Evolutionary conservation across 2,888 invertebrate genomes (phyloP).

Genomic region (Megastigmus dorsalis): DNA sequence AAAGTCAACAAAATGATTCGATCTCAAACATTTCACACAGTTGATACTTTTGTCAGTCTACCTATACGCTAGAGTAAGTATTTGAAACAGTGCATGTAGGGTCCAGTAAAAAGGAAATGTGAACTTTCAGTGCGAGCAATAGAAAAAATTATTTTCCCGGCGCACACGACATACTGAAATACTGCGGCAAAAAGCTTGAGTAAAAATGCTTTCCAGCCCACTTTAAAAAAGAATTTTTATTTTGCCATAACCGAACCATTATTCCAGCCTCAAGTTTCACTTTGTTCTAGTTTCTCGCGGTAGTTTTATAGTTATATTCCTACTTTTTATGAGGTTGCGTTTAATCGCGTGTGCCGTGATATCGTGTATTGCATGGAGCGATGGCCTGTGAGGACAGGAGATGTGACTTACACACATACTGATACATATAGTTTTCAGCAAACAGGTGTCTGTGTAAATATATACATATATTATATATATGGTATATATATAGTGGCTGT

Average conservation of each 20-base stretch:
- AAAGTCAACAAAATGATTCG: no score
- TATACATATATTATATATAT: neutral
- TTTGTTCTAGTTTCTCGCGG: constrained; percentile 13
- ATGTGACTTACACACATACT: constrained; percentile 44
- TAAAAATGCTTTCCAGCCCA: constrained; percentile 19
- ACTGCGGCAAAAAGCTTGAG: no score
- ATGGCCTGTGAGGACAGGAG: constrained; percentile 5
- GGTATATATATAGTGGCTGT: neutral
- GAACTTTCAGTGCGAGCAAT: no score
- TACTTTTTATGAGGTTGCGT: constrained; percentile 38
- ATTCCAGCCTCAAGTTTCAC: constrained; percentile 18
- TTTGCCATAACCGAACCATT: neutral
- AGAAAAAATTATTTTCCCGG: no score
- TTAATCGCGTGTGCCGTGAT: constrained; percentile 51
- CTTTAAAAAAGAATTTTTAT: constrained; percentile 26
- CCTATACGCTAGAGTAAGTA: no score
- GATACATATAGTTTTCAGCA: constrained; percentile 53
- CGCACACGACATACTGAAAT: no score
- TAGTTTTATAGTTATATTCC: constrained; percentile 40
- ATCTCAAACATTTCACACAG: no score
- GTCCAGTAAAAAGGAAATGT: no score
- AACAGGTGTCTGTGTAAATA: constrained; percentile 51
- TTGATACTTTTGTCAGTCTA: no score
- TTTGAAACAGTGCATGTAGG: no score
- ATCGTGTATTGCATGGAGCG: constrained; percentile 45